Evolutionary conservation across 2,113 vertebrate genomes (phyloP).

Genomic region (Macquaria australasica): DNA sequence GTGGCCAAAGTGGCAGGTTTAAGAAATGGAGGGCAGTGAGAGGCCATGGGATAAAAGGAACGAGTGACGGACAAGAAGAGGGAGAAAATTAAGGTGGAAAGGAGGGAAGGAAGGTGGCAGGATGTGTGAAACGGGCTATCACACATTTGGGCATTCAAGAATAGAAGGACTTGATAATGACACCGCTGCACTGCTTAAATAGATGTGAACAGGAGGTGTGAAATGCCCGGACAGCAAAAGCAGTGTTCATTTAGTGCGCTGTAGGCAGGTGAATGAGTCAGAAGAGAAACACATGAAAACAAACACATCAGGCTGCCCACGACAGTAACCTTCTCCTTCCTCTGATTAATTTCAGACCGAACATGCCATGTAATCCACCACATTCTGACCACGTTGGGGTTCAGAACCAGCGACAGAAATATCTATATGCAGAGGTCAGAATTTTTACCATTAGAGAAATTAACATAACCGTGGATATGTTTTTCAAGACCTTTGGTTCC

Average conservation of each 20-base stretch:
- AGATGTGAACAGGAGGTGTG: conserved; percentile 51
- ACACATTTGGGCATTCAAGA: conserved; percentile 50
- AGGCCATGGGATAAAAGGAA: neutral
- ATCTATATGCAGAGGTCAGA: conserved; percentile 29
- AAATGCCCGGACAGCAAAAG: conserved; percentile 53
- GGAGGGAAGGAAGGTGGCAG: conserved; percentile 26
- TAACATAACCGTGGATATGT: too few species aligned
- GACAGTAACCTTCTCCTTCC: neutral
- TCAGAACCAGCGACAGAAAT: conserved; percentile 5
- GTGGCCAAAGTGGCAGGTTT: conserved; percentile 8
- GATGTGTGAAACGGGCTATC: conserved; percentile 63
- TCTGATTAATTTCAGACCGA: neutral
- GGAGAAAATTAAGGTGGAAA: conserved; percentile 38
- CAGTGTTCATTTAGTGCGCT: conserved; percentile 30
- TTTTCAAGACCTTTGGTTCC: too few species aligned
- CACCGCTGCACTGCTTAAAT: conserved; percentile 43
- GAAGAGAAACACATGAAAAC: conserved; percentile 36
- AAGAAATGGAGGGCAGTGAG: conserved; percentile 22
- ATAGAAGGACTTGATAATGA: conserved; percentile 53
- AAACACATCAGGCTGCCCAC: conserved; percentile 26
- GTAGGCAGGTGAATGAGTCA: conserved; percentile 48
- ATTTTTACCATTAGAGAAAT: too few species aligned
- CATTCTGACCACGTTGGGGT: neutral
- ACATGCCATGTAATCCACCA: neutral
- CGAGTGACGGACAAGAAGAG: neutral